phyloP scores from a whole-genome alignment of 2,888 invertebrate species.

The Mythimna vitellina region DNA sequence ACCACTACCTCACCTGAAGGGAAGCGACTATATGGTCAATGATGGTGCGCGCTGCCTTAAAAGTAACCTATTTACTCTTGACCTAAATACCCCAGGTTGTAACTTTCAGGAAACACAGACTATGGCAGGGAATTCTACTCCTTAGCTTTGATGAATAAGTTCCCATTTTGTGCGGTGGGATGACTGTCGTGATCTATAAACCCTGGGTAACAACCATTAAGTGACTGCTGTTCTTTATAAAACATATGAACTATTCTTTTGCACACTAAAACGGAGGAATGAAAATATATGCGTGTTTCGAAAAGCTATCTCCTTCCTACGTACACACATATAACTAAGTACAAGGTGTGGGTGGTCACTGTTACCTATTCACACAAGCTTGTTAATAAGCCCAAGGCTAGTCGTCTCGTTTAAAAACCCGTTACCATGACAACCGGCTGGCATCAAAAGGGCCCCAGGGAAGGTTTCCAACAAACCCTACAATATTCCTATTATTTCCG shows the following conservation, averaged over 20 bases:
- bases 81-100: no score
- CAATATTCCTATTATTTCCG: conserved; percentile 45
- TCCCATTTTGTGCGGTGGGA: no score
- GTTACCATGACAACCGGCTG: conserved; percentile 34
- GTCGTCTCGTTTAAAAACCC: conserved; percentile 38
- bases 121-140: no score
- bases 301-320: background rate
- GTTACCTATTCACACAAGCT: conserved; percentile 24
- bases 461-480: conserved; percentile 43
- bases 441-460: conserved; percentile 47
- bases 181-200: no score
- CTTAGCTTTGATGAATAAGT: no score
- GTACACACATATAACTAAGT: background rate
- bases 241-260: background rate
- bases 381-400: conserved; percentile 21
- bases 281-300: no score
- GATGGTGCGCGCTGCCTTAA: no score
- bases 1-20: no score
- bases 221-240: background rate
- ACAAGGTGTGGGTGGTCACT: conserved; percentile 2
- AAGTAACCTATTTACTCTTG: no score
- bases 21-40: no score
- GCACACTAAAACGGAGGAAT: background rate
- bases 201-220: no score
- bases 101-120: no score